Evolutionary conservation across 2,888 invertebrate species (phyloP).

Genomic region (Drosophila borealis): DNA sequence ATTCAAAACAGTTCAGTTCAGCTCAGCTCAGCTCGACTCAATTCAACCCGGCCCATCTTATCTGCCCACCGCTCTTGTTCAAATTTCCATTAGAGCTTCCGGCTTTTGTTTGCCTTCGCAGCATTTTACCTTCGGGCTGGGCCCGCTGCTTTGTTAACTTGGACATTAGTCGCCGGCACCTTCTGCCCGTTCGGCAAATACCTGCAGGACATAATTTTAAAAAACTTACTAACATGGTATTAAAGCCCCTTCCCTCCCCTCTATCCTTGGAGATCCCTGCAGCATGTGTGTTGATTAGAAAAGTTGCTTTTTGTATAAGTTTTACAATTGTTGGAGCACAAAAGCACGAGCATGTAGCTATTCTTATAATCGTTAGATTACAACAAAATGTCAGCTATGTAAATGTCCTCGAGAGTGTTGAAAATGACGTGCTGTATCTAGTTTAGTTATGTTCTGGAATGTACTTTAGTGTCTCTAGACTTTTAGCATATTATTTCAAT

Average conservation of each 20-base stretch:
- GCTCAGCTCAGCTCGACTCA: not conserved
- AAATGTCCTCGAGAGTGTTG: slow-evolving; percentile 6
- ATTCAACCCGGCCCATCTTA: not conserved
- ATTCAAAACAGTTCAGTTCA: not conserved
- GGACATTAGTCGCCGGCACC: slow-evolving; percentile 65
- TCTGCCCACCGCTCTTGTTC: slow-evolving; percentile 22
- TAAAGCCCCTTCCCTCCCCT: not conserved
- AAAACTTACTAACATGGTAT: slow-evolving; percentile 60
- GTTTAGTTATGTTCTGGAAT: not conserved
- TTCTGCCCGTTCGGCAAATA: slow-evolving; percentile 58
- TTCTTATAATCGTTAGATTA: slow-evolving; percentile 30
- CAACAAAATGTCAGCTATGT: slow-evolving; percentile 15
- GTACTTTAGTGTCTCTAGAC: not conserved
- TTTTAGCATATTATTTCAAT: not conserved
- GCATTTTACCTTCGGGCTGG: slow-evolving; percentile 6
- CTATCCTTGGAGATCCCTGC: too few species aligned
- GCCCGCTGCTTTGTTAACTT: slow-evolving; percentile 53
- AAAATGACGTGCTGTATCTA: not conserved
- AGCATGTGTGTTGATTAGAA: slow-evolving; percentile 57
- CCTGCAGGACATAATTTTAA: slow-evolving; percentile 74
- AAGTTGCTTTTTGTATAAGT: slow-evolving; percentile 64
- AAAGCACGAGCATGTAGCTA: slow-evolving; percentile 16
- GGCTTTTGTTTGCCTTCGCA: slow-evolving; percentile 46
- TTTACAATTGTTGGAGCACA: slow-evolving; percentile 49
- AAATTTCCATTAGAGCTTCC: slow-evolving; percentile 59